phyloP scores from a whole-genome alignment of 1,140 invertebrate species.

The Pseudomyrmex dendroicus region DNA sequence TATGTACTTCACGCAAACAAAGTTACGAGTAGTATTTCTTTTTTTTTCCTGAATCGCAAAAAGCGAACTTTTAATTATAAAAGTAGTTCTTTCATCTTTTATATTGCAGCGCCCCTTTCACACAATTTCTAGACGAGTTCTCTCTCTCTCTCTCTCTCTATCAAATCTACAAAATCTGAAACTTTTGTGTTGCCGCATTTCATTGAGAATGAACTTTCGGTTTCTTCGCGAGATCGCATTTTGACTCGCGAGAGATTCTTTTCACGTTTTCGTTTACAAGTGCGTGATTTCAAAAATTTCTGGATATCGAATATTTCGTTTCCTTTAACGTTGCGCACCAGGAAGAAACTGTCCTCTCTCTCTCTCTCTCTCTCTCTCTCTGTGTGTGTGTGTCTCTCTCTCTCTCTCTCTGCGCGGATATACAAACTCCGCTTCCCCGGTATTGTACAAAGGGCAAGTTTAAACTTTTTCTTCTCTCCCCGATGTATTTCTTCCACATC shows the following conservation, averaged over 20 bases:
- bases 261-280: not conserved
- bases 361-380: too few relatives aligned
- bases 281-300: constrained; percentile 16
- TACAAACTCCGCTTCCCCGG: constrained; percentile 21
- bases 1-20: not conserved
- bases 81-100: constrained; percentile 22
- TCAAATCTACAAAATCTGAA: not conserved
- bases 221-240: not conserved
- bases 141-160: not conserved
- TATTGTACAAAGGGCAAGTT: constrained; percentile 13
- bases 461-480: constrained; percentile 23
- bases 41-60: constrained; percentile 12
- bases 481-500: constrained; percentile 39
- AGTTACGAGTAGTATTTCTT: constrained; percentile 7
- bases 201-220: not conserved
- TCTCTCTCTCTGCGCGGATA: not conserved
- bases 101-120: not conserved
- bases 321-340: constrained; percentile 13
- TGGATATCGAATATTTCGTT: constrained; percentile 16
- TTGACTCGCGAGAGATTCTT: constrained; percentile 1
- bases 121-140: too few relatives aligned
- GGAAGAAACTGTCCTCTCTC: not conserved
- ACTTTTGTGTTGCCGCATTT: not conserved
- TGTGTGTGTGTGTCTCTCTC: too few relatives aligned
- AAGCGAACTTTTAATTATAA: constrained; percentile 43